These are phyloP conservation scores for Chymomyza amoena DNA, from an alignment of 2,888 invertebrate species.

Conservation along the genomic window DNA sequence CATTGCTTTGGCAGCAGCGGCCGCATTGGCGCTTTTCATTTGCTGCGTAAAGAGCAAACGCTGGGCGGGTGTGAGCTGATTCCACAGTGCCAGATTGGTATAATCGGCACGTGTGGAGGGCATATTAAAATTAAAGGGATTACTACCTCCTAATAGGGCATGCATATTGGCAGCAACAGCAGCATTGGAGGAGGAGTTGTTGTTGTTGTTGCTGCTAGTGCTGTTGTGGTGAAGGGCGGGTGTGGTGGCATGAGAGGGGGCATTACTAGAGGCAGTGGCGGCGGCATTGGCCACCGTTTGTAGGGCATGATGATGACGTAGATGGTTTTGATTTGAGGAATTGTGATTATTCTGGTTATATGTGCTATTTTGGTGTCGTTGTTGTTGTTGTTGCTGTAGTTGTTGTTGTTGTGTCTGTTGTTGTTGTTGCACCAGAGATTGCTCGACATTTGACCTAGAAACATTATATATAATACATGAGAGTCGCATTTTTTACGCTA, in stretches of 20 bases:
- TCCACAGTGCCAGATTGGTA: slow-evolving; percentile 76
- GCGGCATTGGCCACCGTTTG: slow-evolving; percentile 14
- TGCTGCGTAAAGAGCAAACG: slow-evolving; percentile 72
- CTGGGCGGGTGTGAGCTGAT: slow-evolving; percentile 72
- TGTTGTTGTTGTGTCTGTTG: slow-evolving; percentile 52
- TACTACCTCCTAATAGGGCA: slow-evolving; percentile 50
- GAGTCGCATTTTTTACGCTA: slow-evolving; percentile 51
- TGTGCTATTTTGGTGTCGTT: slow-evolving; percentile 56
- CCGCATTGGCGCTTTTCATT: slow-evolving; percentile 51
- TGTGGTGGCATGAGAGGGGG: slow-evolving; percentile 22
- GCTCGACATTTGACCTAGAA: slow-evolving; percentile 80
- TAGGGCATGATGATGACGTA: slow-evolving; percentile 44
- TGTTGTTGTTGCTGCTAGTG: slow-evolving; percentile 18
- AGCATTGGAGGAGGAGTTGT: slow-evolving; percentile 23
- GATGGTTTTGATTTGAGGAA: slow-evolving; percentile 54
- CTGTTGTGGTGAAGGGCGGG: slow-evolving; percentile 8
- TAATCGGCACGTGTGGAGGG: slow-evolving; percentile 68
- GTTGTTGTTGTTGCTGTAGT: slow-evolving; percentile 60
- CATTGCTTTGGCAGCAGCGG: not conserved
- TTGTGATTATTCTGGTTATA: slow-evolving; percentile 42
- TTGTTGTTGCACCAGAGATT: slow-evolving; percentile 76
- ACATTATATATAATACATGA: slow-evolving; percentile 79
- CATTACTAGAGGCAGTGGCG: slow-evolving; percentile 20
- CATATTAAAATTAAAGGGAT: slow-evolving; percentile 68
- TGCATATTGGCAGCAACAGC: slow-evolving; percentile 55